These are phyloP conservation scores for Brachionus koreanus DNA, from an alignment of 1,140 invertebrate genomes.

Conservation along the genomic window DNA sequence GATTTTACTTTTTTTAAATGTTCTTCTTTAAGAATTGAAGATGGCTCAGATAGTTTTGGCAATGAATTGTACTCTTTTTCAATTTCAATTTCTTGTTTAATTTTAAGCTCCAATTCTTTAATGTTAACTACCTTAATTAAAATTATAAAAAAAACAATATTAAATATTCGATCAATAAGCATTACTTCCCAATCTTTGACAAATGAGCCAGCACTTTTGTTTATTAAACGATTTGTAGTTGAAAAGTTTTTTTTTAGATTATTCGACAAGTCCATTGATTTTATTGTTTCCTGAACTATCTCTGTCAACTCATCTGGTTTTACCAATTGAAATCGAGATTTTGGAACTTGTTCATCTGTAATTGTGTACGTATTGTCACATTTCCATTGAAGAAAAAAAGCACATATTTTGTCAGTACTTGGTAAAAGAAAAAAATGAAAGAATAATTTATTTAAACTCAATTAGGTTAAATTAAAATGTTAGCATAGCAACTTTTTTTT, in stretches of 20 bases:
- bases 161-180: too few species aligned
- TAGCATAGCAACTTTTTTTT: neutral
- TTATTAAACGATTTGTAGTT: slow-evolving; percentile 29
- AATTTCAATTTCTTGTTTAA: slow-evolving; percentile 42
- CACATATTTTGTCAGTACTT: slow-evolving; percentile 44
- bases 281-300: neutral
- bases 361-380: slow-evolving; percentile 4
- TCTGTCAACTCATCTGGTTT: slow-evolving; percentile 25
- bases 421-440: neutral
- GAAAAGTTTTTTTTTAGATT: slow-evolving; percentile 16
- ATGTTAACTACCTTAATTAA: slow-evolving; percentile 25
- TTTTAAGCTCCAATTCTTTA: slow-evolving; percentile 14
- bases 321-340: slow-evolving; percentile 23
- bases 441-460: neutral
- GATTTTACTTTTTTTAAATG: slow-evolving; percentile 43
- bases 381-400: slow-evolving; percentile 45
- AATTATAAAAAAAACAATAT: too few species aligned
- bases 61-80: slow-evolving; percentile 40
- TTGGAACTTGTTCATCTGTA: slow-evolving; percentile 14
- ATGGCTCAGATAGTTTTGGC: neutral
- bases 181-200: slow-evolving; percentile 43
- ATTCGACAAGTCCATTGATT: neutral
- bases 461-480: neutral
- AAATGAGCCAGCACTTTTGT: neutral
- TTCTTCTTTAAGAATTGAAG: slow-evolving; percentile 31